A percentile compares a stretch with the other conserved stretches of the same genome.
These are phyloP conservation scores for Equus quagga DNA, from an alignment of 2,113 vertebrate genomes.

Conservation along the genomic window DNA sequence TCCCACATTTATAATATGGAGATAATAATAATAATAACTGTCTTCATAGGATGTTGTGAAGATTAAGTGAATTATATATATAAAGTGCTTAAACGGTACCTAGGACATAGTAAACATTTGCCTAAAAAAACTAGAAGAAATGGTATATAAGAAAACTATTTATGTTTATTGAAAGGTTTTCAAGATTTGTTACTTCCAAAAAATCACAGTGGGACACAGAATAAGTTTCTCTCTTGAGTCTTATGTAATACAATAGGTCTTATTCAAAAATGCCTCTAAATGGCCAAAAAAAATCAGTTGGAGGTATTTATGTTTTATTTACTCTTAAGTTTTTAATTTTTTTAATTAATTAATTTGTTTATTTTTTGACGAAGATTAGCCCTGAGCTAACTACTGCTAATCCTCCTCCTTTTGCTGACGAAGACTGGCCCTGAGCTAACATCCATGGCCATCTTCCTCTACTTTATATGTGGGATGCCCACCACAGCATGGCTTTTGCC, in stretches of 20 bases:
- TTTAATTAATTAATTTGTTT: no score
- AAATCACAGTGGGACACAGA: not conserved
- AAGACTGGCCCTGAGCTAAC: no score
- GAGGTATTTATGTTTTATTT: not conserved
- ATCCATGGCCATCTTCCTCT: no score
- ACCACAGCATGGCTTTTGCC: no score
- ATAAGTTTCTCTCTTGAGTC: not conserved
- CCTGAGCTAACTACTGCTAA: no score
- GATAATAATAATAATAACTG: not conserved
- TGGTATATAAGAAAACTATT: not conserved
- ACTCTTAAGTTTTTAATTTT: not conserved
- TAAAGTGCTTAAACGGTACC: conserved; percentile 12
- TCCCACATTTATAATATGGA: not conserved
- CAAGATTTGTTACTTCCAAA: not conserved
- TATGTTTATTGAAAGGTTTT: conserved; percentile 20
- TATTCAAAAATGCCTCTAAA: not conserved
- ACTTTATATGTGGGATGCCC: no score
- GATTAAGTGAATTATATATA: not conserved
- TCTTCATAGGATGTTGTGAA: not conserved
- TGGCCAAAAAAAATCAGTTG: not conserved
- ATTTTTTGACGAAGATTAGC: no score
- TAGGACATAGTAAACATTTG: conserved; percentile 37
- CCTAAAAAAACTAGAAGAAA: conserved; percentile 7
- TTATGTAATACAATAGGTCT: not conserved
- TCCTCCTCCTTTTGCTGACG: no score